Conservation (phyloP, 2,113 vertebrate species). For the Microcebus tavaratra region DNA sequence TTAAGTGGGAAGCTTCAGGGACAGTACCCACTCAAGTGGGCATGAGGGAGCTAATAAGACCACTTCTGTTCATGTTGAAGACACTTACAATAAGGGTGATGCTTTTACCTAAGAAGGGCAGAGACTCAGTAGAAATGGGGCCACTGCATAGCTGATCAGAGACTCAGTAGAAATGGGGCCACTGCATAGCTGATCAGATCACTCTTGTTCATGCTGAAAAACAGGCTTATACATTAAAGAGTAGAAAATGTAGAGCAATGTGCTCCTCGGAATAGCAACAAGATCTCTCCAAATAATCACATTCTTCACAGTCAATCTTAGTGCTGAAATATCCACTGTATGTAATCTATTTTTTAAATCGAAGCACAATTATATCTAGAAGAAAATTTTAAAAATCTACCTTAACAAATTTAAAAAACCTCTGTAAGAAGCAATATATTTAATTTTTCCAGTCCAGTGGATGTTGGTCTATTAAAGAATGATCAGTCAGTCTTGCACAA, state of each 20-base stretch:
- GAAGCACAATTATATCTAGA: not conserved
- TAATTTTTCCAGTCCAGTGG: not conserved
- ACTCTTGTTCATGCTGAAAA: not conserved
- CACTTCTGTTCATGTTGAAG: not conserved
- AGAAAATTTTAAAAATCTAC: not conserved
- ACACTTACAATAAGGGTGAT: not conserved
- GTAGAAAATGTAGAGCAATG: not conserved
- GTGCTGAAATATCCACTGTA: not conserved
- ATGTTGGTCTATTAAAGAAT: not conserved
- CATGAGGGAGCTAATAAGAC: not conserved
- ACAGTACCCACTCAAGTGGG: not conserved
- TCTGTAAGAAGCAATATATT: not conserved
- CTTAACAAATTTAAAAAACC: not conserved
- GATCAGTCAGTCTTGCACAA: not conserved
- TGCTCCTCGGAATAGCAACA: not conserved
- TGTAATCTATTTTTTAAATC: not conserved
- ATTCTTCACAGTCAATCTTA: not conserved
- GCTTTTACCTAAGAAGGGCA: not conserved
- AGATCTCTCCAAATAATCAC: not conserved
- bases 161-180: not conserved
- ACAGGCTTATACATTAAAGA: not conserved
- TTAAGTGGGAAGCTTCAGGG: not conserved
- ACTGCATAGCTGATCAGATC: not conserved
- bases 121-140: not conserved
- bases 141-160: not conserved